Evolutionary conservation across 2,797 vertebrate genomes (phyloP), one percentile per base, ranked within the genome.

Genomic region (Esox masquinongy): DNA sequence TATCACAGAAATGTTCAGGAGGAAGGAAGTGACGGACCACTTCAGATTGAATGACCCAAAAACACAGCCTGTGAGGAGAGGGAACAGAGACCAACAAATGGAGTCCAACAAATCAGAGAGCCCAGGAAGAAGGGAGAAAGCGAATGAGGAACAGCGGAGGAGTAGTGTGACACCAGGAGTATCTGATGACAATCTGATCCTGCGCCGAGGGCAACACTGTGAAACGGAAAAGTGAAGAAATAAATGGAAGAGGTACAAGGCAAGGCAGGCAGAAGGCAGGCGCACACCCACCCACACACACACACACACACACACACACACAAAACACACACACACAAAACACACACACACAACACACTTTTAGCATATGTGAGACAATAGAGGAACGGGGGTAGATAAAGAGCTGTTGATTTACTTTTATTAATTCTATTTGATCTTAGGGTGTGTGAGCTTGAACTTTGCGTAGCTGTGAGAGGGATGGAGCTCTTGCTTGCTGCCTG

Each of bases 341-440:
- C 49, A 15, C 49, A 15, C 49, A 39, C 2, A 5, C 36, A 39
- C 2, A 39, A 39, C 36, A 5, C 53, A n/a, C n/a, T 22, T 56
- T n/a, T 9, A 56, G 53, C 19, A 56, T 16, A 53, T n/a, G 53
- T 22, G 53, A 56, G 53, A 56, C 53, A n/a, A 4, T 39, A 56
- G 4, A 22, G 53, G 19, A 22, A 7, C 5, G 19, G 19, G 51
- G 53, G 53, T 56, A 2, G 53, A 56, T n/a, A 56, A 53, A 53
- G 19, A 19, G n/a, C 7, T 56, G 53, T 56, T 56, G 19, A n/a
- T 56, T 56, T 2, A 56, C 51, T 56, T 22, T n/a, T 56, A 56
- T 56, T 6, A 56, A 56, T 56, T 56, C 53, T 56, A 56, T 56
- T 56, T 56, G 53, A 56, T 56, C 53, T 56, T 56, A n/a, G 53